These are phyloP conservation scores for Pipistrellus kuhlii DNA, from an alignment of 2,797 vertebrate genomes.

Conservation along the genomic window DNA sequence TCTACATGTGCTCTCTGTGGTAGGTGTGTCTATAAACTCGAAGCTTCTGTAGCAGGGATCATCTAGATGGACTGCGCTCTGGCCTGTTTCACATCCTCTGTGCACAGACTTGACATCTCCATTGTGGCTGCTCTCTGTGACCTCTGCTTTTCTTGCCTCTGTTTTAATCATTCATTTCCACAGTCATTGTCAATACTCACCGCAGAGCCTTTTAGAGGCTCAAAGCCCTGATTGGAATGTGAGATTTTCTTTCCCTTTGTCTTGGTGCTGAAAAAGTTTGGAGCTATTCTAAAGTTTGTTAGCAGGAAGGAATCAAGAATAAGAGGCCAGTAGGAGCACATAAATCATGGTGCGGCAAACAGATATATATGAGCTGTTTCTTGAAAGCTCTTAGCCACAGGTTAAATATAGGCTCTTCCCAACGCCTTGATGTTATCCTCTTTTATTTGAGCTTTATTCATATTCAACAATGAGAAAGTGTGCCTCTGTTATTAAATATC, in stretches of 20 bases:
- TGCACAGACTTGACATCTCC: not conserved
- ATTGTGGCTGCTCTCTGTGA: not conserved
- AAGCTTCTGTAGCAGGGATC: not conserved
- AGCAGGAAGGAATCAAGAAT: slow-evolving; percentile 37
- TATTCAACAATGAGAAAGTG: slow-evolving; percentile 75
- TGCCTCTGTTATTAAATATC: slow-evolving; percentile 75
- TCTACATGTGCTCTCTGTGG: not conserved
- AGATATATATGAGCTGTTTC: slow-evolving; percentile 31
- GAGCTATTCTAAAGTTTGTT: slow-evolving; percentile 54
- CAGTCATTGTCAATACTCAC: not conserved
- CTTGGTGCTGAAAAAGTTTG: slow-evolving; percentile 39
- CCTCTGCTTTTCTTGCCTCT: not conserved
- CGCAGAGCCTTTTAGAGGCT: slow-evolving; percentile 50
- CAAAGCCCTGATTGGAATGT: not conserved
- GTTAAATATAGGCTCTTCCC: slow-evolving; percentile 73
- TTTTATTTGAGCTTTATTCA: slow-evolving; percentile 79
- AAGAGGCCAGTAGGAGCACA: slow-evolving; percentile 29
- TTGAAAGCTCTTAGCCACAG: slow-evolving; percentile 63
- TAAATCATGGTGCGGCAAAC: slow-evolving; percentile 7
- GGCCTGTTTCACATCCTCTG: not conserved
- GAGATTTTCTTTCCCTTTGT: slow-evolving; percentile 43
- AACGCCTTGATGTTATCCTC: slow-evolving; percentile 58
- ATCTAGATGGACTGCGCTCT: not conserved
- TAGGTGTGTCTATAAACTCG: not conserved
- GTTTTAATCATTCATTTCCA: slow-evolving; percentile 51